These are phyloP conservation scores for Ophraella communa DNA, from an alignment of 2,888 invertebrate species.

Conservation along the genomic window DNA sequence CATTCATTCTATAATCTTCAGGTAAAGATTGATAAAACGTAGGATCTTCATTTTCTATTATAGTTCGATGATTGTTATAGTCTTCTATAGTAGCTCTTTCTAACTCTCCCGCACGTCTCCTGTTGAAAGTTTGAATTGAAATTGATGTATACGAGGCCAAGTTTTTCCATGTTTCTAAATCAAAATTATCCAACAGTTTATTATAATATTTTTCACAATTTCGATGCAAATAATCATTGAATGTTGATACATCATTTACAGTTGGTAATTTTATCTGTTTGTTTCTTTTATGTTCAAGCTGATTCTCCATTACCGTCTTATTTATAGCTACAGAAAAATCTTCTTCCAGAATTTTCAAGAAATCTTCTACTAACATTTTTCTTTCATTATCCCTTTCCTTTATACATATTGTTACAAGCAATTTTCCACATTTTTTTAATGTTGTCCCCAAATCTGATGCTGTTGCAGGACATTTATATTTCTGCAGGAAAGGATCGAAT, in stretches of 20 bases:
- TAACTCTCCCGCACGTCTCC: conserved; percentile 35
- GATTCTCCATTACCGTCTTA: no score
- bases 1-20: conserved; percentile 5
- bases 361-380: no score
- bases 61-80: conserved; percentile 19
- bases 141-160: conserved; percentile 28
- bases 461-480: no score
- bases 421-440: no score
- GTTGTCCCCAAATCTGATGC: no score
- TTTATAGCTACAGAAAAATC: no score
- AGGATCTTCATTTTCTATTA: conserved; percentile 18
- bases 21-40: conserved; percentile 3
- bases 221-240: conserved; percentile 6
- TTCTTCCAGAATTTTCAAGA: no score
- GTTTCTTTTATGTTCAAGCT: no score
- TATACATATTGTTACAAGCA: no score
- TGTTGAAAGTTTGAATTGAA: conserved; percentile 33
- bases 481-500: no score
- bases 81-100: conserved; percentile 28
- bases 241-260: not conserved
- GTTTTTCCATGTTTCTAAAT: conserved; percentile 12
- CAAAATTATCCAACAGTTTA: conserved; percentile 4
- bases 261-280: no score
- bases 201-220: not conserved
- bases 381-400: no score